phyloP scores from a whole-genome alignment of 1,140 invertebrate species.

The Xylocopa sonorina region DNA sequence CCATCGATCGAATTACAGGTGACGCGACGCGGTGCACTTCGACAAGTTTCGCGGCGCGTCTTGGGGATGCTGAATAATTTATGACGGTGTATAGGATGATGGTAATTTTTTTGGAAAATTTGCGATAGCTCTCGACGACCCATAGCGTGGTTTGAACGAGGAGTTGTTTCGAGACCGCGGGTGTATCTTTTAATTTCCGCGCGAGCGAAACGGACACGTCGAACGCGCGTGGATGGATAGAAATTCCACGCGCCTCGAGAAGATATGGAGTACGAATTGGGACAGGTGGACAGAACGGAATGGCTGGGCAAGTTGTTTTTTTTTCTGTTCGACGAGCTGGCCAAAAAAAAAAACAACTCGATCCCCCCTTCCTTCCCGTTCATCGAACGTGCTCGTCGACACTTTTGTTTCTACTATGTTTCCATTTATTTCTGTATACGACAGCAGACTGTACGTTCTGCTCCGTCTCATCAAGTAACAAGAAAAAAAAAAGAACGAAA shows the following conservation, averaged over 20 bases:
- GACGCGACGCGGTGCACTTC: too few relatives aligned
- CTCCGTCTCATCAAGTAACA: conserved; percentile 17
- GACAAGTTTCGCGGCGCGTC: too few relatives aligned
- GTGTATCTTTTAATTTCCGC: conserved; percentile 10
- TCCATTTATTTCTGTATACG: conserved; percentile 47
- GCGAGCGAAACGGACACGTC: not conserved
- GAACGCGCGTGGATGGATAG: not conserved
- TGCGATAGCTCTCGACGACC: too few relatives aligned
- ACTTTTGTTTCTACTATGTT: conserved; percentile 28
- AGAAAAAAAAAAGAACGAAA: conserved; percentile 40
- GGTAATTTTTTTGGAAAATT: too few relatives aligned
- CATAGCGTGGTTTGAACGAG: too few relatives aligned
- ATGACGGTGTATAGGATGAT: too few relatives aligned
- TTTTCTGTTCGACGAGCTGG: conserved; percentile 1
- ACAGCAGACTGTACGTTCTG: conserved; percentile 43
- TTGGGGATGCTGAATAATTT: too few relatives aligned
- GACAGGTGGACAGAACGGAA: not conserved
- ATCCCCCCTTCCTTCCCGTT: not conserved
- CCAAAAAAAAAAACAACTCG: not conserved
- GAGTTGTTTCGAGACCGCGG: too few relatives aligned
- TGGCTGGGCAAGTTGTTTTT: not conserved
- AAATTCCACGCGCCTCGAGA: not conserved
- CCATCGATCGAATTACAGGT: too few relatives aligned
- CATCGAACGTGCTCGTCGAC: not conserved
- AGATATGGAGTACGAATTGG: not conserved